Conservation (phyloP, 1,140 invertebrate genomes). For the Nylanderia fulva region DNA sequence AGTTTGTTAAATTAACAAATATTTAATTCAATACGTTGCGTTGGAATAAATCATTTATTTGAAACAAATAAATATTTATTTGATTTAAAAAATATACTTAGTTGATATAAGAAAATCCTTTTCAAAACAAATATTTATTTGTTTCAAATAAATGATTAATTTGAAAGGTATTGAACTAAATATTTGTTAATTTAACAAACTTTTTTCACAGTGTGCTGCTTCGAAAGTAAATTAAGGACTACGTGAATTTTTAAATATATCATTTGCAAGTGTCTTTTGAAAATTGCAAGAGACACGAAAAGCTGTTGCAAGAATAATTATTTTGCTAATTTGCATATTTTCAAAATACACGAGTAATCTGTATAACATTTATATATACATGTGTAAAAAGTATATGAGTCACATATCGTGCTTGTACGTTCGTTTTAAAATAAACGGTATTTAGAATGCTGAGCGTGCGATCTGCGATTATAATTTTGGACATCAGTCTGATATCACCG, state of each 20-base stretch:
- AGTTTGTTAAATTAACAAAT: too few relatives aligned
- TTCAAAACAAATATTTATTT: too few relatives aligned
- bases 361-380: background rate
- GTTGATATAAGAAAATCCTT: too few relatives aligned
- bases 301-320: background rate
- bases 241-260: too few relatives aligned
- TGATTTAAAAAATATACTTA: too few relatives aligned
- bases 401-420: background rate
- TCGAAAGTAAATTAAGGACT: background rate
- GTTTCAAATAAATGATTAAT: too few relatives aligned
- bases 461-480: conserved; percentile 26
- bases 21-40: too few relatives aligned
- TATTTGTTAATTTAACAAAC: too few relatives aligned
- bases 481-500: conserved; percentile 8
- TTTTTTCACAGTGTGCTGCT: too few relatives aligned
- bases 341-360: background rate
- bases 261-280: background rate
- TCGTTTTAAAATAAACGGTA: conserved; percentile 11
- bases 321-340: background rate
- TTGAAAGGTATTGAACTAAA: too few relatives aligned
- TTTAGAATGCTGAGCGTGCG: background rate
- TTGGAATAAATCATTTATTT: too few relatives aligned
- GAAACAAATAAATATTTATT: too few relatives aligned
- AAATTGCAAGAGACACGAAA: background rate
- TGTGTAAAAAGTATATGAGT: background rate